Base-by-base conservation (phyloP, 2,888 invertebrate species). In the Troides aeacus region DNA sequence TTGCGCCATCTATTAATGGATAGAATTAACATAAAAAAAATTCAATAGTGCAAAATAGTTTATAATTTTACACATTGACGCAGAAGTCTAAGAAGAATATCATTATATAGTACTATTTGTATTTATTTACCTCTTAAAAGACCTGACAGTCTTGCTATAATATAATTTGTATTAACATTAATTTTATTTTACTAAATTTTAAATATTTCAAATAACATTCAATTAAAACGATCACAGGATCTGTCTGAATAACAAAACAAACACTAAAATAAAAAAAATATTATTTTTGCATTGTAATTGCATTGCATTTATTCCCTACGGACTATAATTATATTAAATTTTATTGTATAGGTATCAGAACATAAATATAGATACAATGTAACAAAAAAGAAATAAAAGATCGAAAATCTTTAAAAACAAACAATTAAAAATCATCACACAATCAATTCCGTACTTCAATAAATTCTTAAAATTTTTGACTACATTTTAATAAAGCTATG, bases 201-300 rank as follows among this genome's bases (percentile, higher is more conserved):
- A 2, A 30, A 30, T 30, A 30, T 4, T 30, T 30, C 30, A 30
- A 30, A 30, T 30, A 30, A 30, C 5, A 30, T 30, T 30, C 30
- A 39, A 39, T 7, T 39, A 10, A 39, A 39, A 39, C 7, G 10
- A 39, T 39, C 39, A 39, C 8, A 10, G 7, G 1, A 10, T 10
- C 39, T 7, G 7, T 39, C 39, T 39, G 10, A 10, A 39, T 39
- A 62, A 62, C 50, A 57, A 69, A 61, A 21, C 53, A 50, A 46
- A 57, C 63, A 66, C 56, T 62, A 23, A 42, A 68, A 60, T 58
- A 57, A 67, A 63, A 73, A 70, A 65, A 74, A 69, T 65, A 72
- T 75, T 74, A 66, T 73, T 67, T 64, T 80, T 83, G 87, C 86
- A 88, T 87, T 87, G 85, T 86, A 84, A 85, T 85, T 84, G 85